Evolutionary conservation across 2,888 invertebrate species (phyloP).

Genomic region (Pachymerium ferrugineum): DNA sequence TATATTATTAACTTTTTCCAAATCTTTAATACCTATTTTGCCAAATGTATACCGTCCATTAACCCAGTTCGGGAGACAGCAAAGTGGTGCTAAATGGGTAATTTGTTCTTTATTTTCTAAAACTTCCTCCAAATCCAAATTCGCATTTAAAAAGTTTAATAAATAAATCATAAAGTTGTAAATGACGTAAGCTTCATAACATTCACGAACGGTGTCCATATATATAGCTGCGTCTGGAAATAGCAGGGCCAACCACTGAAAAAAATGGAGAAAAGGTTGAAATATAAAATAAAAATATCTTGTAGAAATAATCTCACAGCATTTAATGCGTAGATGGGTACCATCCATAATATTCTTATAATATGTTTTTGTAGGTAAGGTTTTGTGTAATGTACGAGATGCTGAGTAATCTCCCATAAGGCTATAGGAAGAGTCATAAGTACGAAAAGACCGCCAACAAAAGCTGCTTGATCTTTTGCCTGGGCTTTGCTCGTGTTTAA

Average conservation of each 20-base stretch:
- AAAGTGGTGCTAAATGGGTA: slow-evolving; percentile 83
- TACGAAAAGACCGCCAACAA: slow-evolving; percentile 87
- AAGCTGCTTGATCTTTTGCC: slow-evolving; percentile 67
- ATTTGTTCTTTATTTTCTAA: slow-evolving; percentile 77
- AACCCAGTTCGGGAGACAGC: slow-evolving; percentile 85
- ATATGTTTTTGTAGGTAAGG: slow-evolving; percentile 89
- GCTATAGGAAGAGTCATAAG: slow-evolving; percentile 84
- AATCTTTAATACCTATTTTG: no score
- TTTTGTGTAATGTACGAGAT: slow-evolving; percentile 86
- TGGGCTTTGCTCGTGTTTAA: slow-evolving; percentile 72
- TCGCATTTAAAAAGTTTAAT: slow-evolving; percentile 78
- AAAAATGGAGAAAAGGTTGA: background rate
- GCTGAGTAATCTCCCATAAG: slow-evolving; percentile 90
- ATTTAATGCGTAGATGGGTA: slow-evolving; percentile 91
- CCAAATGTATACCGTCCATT: slow-evolving; percentile 79
- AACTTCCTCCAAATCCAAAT: slow-evolving; percentile 72
- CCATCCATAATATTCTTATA: slow-evolving; percentile 94
- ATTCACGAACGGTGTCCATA: slow-evolving; percentile 86
- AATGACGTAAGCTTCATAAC: slow-evolving; percentile 96
- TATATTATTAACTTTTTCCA: background rate
- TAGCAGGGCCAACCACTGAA: slow-evolving; percentile 76
- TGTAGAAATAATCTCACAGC: slow-evolving; percentile 66
- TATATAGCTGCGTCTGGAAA: slow-evolving; percentile 85
- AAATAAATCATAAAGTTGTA: slow-evolving; percentile 96
- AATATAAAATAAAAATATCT: background rate